Evolutionary conservation across 2,113 vertebrate genomes (phyloP), one percentile per base, ranked within the genome.

Genomic region (Scalopus aquaticus): DNA sequence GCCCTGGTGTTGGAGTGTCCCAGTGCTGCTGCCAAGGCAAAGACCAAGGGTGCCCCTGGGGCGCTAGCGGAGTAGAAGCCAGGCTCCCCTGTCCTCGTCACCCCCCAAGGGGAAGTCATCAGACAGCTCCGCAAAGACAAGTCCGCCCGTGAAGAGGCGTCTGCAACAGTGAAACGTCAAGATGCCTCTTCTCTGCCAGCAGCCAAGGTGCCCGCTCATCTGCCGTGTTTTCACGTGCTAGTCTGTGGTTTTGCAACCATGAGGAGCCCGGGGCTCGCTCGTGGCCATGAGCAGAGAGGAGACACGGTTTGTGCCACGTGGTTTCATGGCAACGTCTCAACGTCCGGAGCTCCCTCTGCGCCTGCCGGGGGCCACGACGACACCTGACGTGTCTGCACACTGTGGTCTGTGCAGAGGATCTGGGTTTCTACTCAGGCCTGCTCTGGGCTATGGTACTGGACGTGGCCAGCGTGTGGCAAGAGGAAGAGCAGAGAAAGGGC

Each of bases 231-330:
- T 67, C 54, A 32, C 26, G 60, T 74, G 62, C 49, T n/a, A 64
- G 44, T 20, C 62, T 20, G 19, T 37, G 58, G 17, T 15, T 70
- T 62, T 20, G 17, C 42, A 35, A 15, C 81, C 46, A 2, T 73
- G 3, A 11, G 58, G 28, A 64, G 51, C 32, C 30, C 0, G 3
- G 89, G 91, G 70, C 30, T 22, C 24, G 5, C 3, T 35, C 13
- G 26, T 24, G 35, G 3, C n/a, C 6, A 0, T 24, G 64, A 72
- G 51, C 28, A 2, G 70, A 26, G 9, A 35, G 37, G 46, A 44
- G 26, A 4, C 28, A 3, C 2, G 2, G 22, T 12, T 8, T 0
- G 6, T 28, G 39, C 46, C 46, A 0, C 39, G 46, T 78, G 1
- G 46, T 42, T 65, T 58, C 72, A 16, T 84, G 67, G 46, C 37